Percentiles rank a stretch among this genome's conserved stretches.
phyloP scores from a whole-genome alignment of 2,113 vertebrate species.

The Acinonyx jubatus region DNA sequence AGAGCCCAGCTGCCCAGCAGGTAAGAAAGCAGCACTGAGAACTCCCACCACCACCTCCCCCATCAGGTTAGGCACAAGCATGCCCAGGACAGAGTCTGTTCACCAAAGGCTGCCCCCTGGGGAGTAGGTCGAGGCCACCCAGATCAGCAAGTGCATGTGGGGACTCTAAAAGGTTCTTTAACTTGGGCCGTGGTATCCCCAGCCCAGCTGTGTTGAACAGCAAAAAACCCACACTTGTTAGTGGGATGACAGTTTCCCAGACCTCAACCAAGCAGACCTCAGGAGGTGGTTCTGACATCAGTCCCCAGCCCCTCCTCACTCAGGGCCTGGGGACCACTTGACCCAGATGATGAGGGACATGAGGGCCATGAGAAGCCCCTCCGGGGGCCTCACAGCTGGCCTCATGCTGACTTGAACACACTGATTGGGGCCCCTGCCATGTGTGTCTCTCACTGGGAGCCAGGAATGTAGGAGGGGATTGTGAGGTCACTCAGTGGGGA shows the following conservation, averaged over 20 bases:
- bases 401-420: background rate
- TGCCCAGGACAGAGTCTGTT: background rate
- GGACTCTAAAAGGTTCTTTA: background rate
- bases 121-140: background rate
- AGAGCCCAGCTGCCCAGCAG: background rate
- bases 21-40: background rate
- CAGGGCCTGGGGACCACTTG: background rate
- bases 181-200: background rate
- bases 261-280: background rate
- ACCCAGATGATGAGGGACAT: background rate
- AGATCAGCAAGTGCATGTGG: background rate
- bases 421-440: background rate
- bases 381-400: background rate
- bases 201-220: background rate
- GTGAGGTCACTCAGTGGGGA: background rate
- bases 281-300: background rate
- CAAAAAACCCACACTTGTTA: background rate
- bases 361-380: background rate
- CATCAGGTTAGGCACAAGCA: background rate
- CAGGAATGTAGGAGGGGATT: background rate
- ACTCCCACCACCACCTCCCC: background rate
- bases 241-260: background rate
- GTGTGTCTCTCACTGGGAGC: background rate
- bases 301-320: background rate
- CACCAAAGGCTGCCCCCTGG: background rate